Conservation (phyloP, 2,888 invertebrate genomes). For the Sarcophaga caerulescens region DNA sequence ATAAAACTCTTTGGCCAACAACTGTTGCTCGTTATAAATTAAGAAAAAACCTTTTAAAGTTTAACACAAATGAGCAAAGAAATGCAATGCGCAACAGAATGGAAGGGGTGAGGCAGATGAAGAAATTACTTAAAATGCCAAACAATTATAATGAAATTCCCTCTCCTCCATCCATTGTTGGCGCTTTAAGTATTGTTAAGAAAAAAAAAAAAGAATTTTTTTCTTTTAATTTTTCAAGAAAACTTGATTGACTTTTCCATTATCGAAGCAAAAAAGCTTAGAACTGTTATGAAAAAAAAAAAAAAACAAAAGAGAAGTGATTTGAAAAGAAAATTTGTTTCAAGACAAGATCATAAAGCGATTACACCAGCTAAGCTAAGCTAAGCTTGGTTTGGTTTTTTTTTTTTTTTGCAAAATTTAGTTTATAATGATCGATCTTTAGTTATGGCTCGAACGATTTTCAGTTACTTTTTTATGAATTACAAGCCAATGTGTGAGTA, state of each 20-base stretch:
- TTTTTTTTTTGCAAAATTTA: too few species aligned
- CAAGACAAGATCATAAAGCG: constrained; percentile 31
- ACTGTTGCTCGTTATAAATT: constrained; percentile 31
- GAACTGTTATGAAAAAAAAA: neutral
- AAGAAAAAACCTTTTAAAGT: constrained; percentile 37
- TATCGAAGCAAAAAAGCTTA: neutral
- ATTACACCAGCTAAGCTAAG: constrained; percentile 6
- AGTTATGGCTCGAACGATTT: neutral
- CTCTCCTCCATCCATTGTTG: too few species aligned
- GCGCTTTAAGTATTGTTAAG: too few species aligned
- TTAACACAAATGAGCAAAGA: neutral
- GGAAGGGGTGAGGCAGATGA: too few species aligned
- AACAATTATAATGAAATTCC: constrained; percentile 19
- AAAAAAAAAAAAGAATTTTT: too few species aligned
- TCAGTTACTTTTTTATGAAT: too few species aligned
- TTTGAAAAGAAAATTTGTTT: constrained; percentile 19
- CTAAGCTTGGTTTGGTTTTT: neutral
- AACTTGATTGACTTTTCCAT: constrained; percentile 56
- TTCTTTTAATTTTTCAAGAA: neutral
- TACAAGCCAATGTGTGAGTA: neutral
- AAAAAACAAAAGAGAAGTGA: neutral
- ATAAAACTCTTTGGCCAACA: too few species aligned
- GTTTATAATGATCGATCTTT: too few species aligned
- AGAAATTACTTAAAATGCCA: constrained; percentile 30
- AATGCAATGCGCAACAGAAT: neutral